Conservation (phyloP, 2,797 vertebrate species). For the Sardinella longiceps region DNA sequence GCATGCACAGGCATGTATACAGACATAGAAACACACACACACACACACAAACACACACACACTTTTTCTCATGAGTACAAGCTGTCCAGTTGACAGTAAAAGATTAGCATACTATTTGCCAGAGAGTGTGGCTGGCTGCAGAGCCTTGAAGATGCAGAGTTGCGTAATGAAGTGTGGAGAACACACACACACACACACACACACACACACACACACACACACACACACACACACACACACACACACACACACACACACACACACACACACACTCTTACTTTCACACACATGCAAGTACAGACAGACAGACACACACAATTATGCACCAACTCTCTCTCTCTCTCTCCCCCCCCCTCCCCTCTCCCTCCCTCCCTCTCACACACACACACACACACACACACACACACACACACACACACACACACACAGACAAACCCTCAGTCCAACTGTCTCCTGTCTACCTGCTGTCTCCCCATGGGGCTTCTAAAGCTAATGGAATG, state of each 20-base stretch:
- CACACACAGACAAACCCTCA: conserved; percentile 42
- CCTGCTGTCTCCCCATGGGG: conserved; percentile 45
- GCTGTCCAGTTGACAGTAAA: too few species aligned
- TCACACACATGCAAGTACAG: neutral
- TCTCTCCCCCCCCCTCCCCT: too few species aligned
- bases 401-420: conserved; percentile 33
- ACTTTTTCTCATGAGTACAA: too few species aligned
- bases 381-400: conserved; percentile 23
- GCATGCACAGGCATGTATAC: neutral
- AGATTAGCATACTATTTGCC: too few species aligned
- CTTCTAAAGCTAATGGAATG: conserved; percentile 61
- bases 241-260: neutral
- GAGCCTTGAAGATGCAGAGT: too few species aligned
- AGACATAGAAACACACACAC: neutral
- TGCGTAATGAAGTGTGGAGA: too few species aligned
- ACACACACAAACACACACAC: neutral
- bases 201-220: conserved; percentile 8
- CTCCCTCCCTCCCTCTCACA: conserved; percentile 37
- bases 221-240: neutral
- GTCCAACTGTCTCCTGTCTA: conserved; percentile 40
- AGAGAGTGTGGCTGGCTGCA: too few species aligned
- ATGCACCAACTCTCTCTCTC: too few species aligned
- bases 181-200: neutral
- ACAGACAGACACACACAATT: neutral
- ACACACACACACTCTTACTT: neutral